Conservation (phyloP, 2,888 invertebrate species). For the Proisotoma minuta region DNA sequence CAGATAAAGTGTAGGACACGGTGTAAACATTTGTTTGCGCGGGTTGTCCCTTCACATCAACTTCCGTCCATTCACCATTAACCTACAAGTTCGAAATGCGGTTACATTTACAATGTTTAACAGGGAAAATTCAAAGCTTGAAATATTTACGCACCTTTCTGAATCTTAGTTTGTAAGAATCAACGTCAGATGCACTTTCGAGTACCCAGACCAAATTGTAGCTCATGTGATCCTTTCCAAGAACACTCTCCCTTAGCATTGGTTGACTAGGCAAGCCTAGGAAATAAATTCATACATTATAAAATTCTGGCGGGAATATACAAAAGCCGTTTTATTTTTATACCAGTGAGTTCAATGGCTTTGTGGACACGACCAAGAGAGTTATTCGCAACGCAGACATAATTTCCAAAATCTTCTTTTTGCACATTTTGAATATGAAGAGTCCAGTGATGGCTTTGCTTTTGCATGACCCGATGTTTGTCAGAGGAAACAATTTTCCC, state of each 20-base stretch:
- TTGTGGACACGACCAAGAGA: conserved; percentile 63
- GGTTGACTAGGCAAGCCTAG: conserved; percentile 47
- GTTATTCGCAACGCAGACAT: conserved; percentile 66
- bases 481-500: conserved; percentile 63
- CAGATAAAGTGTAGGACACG: conserved; percentile 51
- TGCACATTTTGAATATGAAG: conserved; percentile 63
- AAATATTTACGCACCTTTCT: conserved; percentile 52
- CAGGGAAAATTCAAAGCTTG: neutral
- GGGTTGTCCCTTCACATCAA: conserved; percentile 1
- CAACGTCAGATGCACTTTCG: conserved; percentile 54
- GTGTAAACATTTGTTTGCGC: conserved; percentile 49
- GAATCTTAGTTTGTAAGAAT: conserved; percentile 53
- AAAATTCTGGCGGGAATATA: neutral
- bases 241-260: conserved; percentile 18
- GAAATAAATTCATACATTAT: no score
- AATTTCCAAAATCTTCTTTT: conserved; percentile 67
- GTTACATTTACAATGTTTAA: neutral
- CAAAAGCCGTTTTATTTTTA: neutral
- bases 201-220: conserved; percentile 54
- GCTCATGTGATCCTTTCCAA: conserved; percentile 47
- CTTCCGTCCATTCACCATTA: conserved; percentile 6
- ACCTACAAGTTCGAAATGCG: neutral
- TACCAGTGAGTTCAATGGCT: conserved; percentile 64
- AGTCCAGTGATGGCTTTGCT: conserved; percentile 54
- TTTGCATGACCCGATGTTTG: conserved; percentile 51